Base-by-base conservation (phyloP, 2,888 invertebrate species). In the Hypomecis punctinalis region DNA sequence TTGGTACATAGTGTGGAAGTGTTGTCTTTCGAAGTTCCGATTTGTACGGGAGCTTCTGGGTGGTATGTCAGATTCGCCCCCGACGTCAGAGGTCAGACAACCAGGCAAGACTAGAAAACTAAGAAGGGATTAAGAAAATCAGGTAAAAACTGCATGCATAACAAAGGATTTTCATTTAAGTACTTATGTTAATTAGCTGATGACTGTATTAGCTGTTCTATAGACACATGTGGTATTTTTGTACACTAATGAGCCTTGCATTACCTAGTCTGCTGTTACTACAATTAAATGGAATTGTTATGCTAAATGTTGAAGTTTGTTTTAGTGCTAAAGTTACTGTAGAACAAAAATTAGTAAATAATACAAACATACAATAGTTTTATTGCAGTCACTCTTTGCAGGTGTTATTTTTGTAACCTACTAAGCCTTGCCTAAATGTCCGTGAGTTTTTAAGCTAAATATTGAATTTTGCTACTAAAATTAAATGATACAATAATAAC, bases 1-100 rank as follows among this genome's bases (percentile, higher is more conserved):
- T 81, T 98, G 98, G 98, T 97, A 96, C 87, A 94, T 97, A 67
- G 97, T 98, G 73, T 98, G 98, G 98, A 97, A 96, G 90, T 95
- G 97, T 73, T 97, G 98, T 88, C 91, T 98, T 61, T 97, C 97
- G 13, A 95, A 97, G 80, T 98, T 98, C 88, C 95, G 96, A 74
- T 97, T 98, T 82, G 96, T 98, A 7, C 94, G 97, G 66, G 98
- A 98, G 86, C 93, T 98, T 42, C 86, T 97, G 67, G 97, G 97
- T 80, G 96, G 96, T 76, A 94, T 94, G 88, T 93, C 94, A 73
- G 94, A 94, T 88, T 95, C 94, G 70, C 95, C 96, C 73, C 94
- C 94, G 40, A 91, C 95, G 43, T 91, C 94, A 64, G 94, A 94
- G 60, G 91, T 86, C 61, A 94, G 95, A 74, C 91, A 94, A 68